Evolutionary conservation across 2,888 invertebrate species (phyloP).

Genomic region (Sisyra nigra): DNA sequence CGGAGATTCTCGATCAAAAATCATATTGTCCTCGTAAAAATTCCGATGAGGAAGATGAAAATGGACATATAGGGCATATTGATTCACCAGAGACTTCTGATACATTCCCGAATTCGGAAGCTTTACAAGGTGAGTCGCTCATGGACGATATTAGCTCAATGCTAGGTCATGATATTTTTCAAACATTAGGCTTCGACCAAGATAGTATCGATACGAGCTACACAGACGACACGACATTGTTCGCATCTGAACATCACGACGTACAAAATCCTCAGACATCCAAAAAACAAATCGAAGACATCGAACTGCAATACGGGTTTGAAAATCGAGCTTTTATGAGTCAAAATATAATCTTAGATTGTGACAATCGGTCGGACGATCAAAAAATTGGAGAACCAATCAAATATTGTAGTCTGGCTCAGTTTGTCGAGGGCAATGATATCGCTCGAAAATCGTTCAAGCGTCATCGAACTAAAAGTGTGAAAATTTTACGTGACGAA

Average conservation of each 20-base stretch:
- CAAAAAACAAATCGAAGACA: conserved; percentile 39
- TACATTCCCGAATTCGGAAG: conserved; percentile 51
- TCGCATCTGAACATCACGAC: conserved; percentile 34
- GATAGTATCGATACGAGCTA: conserved; percentile 41
- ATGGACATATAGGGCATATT: conserved; percentile 54
- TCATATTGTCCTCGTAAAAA: conserved; percentile 28
- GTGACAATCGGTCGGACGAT: conserved; percentile 30
- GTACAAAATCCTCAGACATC: conserved; percentile 19
- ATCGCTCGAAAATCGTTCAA: conserved; percentile 66
- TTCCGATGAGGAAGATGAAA: conserved; percentile 28
- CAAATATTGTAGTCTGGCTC: conserved; percentile 63
- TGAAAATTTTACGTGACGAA: conserved; percentile 27
- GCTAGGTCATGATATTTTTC: conserved; percentile 48
- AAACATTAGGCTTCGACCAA: conserved; percentile 44
- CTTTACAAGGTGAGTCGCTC: conserved; percentile 59
- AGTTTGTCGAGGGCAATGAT: conserved; percentile 70
- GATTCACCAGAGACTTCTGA: conserved; percentile 73
- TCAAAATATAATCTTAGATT: conserved; percentile 26
- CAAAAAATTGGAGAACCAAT: conserved; percentile 34
- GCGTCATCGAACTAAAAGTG: conserved; percentile 20
- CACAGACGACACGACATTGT: conserved; percentile 53
- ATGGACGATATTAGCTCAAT: conserved; percentile 66
- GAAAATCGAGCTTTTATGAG: conserved; percentile 55
- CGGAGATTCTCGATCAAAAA: conserved; percentile 44
- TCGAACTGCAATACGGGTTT: conserved; percentile 46